Evolutionary conservation across 2,888 invertebrate genomes (phyloP).

Genomic region (Ecliptopera silaceata): DNA sequence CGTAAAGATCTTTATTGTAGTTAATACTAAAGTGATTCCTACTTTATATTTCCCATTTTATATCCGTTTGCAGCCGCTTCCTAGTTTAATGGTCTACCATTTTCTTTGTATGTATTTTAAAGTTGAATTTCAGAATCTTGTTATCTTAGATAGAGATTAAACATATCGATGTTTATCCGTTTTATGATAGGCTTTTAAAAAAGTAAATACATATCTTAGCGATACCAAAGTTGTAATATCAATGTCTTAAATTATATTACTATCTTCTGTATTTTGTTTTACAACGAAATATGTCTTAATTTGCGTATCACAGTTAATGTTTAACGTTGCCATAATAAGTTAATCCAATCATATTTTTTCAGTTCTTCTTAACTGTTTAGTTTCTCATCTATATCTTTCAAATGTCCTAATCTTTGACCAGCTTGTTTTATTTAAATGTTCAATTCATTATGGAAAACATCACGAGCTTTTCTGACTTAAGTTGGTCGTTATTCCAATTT

Average conservation of each 20-base stretch:
- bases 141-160: no score
- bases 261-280: no score
- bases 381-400: no score
- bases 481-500: slow-evolving; percentile 31
- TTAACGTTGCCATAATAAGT: no score
- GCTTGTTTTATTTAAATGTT: slow-evolving; percentile 1
- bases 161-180: neutral
- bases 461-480: slow-evolving; percentile 12
- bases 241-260: no score
- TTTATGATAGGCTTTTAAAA: no score
- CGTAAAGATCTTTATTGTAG: slow-evolving; percentile 67
- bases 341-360: no score
- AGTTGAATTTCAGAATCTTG: slow-evolving; percentile 9
- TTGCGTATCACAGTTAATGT: no score
- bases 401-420: neutral
- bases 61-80: slow-evolving; percentile 52
- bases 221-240: no score
- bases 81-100: slow-evolving; percentile 46
- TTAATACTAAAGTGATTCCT: slow-evolving; percentile 57
- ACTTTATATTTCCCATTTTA: slow-evolving; percentile 58
- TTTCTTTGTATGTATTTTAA: slow-evolving; percentile 25
- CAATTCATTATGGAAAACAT: slow-evolving; percentile 12
- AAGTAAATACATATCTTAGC: no score
- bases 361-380: no score
- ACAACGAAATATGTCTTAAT: no score